Conservation (phyloP, 2,113 vertebrate genomes). For the Gulo gulo region DNA sequence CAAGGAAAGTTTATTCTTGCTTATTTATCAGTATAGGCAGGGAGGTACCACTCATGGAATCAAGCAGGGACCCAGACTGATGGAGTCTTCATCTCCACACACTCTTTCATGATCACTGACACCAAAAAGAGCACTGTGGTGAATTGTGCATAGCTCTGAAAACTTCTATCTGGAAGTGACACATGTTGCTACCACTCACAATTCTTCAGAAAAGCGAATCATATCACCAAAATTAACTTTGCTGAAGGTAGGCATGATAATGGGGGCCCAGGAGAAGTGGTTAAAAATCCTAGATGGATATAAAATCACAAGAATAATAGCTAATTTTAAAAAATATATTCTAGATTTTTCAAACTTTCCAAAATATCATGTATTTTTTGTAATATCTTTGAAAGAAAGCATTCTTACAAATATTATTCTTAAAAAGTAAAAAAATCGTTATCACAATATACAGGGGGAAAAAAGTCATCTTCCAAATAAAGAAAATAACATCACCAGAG, state of each 20-base stretch:
- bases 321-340: background rate
- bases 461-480: background rate
- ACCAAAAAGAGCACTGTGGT: background rate
- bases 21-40: background rate
- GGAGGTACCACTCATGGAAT: background rate
- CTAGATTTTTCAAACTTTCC: background rate
- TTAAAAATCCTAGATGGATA: background rate
- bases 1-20: background rate
- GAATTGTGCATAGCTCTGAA: background rate
- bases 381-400: background rate
- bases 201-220: background rate
- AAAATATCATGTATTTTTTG: background rate
- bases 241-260: background rate
- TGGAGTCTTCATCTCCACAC: background rate
- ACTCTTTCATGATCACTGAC: background rate
- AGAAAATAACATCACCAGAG: background rate
- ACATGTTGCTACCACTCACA: background rate
- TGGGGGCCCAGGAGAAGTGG: background rate
- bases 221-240: background rate
- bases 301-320: background rate
- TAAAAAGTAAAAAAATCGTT: background rate
- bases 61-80: background rate
- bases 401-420: background rate
- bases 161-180: background rate
- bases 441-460: background rate